These are phyloP conservation scores for Romanogobio albipinnatus DNA, from an alignment of 2,113 vertebrate species.

Conservation along the genomic window DNA sequence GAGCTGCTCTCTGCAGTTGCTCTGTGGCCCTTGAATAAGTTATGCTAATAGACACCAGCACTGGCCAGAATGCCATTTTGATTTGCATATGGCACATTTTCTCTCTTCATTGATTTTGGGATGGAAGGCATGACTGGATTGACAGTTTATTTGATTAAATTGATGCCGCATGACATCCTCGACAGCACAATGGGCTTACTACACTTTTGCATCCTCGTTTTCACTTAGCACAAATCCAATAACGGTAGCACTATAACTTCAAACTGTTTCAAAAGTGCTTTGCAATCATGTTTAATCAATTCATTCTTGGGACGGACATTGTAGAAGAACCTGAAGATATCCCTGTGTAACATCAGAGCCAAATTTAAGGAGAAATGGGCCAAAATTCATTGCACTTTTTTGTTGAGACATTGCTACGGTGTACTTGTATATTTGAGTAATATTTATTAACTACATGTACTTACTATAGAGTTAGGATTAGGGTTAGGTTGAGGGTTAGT, in stretches of 20 bases:
- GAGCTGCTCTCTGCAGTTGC: slow-evolving; percentile 42
- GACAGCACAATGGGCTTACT: slow-evolving; percentile 29
- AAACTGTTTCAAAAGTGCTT: neutral
- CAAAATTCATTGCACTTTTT: too few relatives aligned
- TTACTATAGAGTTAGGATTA: too few relatives aligned
- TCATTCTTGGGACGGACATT: slow-evolving; percentile 15
- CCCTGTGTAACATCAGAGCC: too few relatives aligned
- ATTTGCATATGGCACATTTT: slow-evolving; percentile 69
- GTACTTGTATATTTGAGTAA: too few relatives aligned
- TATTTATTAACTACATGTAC: too few relatives aligned
- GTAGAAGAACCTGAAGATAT: neutral
- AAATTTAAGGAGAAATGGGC: too few relatives aligned
- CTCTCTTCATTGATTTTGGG: slow-evolving; percentile 58
- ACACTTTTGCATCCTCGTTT: slow-evolving; percentile 14
- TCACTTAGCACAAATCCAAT: slow-evolving; percentile 41
- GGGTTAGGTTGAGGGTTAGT: too few relatives aligned
- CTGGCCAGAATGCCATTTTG: slow-evolving; percentile 66
- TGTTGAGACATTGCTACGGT: too few relatives aligned
- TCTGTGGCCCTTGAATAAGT: slow-evolving; percentile 63
- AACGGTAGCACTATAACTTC: neutral
- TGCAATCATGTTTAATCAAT: slow-evolving; percentile 33
- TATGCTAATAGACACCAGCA: slow-evolving; percentile 66
- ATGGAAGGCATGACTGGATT: slow-evolving; percentile 43
- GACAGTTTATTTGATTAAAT: slow-evolving; percentile 54
- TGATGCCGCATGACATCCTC: slow-evolving; percentile 53